Evolutionary conservation across 2,113 vertebrate species (phyloP), one percentile per base, ranked within the genome.

Genomic region (Isichthys henryi): DNA sequence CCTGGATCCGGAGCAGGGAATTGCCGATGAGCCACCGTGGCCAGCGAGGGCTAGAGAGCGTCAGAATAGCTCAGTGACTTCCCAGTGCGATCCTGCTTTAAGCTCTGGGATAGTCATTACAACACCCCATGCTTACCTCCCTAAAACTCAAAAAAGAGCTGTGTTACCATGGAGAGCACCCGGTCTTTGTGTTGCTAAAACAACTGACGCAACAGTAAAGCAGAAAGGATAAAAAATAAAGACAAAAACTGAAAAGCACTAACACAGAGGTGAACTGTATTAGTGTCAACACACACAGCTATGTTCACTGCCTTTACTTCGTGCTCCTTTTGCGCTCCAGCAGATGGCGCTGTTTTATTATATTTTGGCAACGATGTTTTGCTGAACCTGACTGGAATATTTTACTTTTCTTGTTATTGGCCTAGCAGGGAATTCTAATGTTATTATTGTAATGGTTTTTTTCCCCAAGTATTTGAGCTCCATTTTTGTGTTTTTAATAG

Each of bases 91-190:
- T 70, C 62, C 31, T 39, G 35, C 74, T 80, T 80, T 80, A 80
- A 86, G 21, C 48, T 86, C 83, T 86, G 83, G 83, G 83, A 86
- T 48, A 86, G 83, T 86, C 83, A 86, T 86, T 86, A 86, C 11
- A 50, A 50, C 46, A 80, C 74, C 35, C 62, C 62, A 70, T 70
- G 9, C 62, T 5, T 31, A 17, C 74, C 35, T 19, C 74, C 74
- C 74, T 17, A 43, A 80, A 39, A 80, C 13, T 80, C 31, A 39
- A 80, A 80, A 39, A 74, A 15, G 15, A 19, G 15, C 35, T 21
- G 7, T 80, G 13, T 80, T 80, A 80, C 74, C 35, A 80, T 80
- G 35, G 74, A 80, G 35, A 43, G 35, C 15, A 80, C 19, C 35
- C 31, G 0, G 15, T 80, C 5, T 43, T 43, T 43, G 19, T 80